phyloP scores from a whole-genome alignment of 2,888 invertebrate species.

The Mimachlamys varia region DNA sequence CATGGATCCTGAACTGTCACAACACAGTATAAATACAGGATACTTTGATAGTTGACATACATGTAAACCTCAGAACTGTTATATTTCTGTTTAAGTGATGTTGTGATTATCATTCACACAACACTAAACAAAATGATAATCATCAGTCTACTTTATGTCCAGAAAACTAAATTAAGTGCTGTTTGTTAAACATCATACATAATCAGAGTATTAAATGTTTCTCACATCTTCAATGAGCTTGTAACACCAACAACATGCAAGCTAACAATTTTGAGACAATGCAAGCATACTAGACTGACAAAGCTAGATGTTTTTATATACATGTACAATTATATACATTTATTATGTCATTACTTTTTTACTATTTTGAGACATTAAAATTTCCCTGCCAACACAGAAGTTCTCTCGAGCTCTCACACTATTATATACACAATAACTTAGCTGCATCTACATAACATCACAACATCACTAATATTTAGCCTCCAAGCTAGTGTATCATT shows the following conservation, averaged over 20 bases:
- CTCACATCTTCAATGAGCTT: background rate
- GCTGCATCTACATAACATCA: background rate
- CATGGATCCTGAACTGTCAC: no score
- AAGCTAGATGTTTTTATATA: background rate
- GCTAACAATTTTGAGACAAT: slow-evolving; percentile 4
- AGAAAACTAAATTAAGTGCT: no score
- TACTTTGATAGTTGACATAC: no score
- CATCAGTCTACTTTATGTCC: no score
- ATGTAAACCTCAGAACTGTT: no score
- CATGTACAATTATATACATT: background rate
- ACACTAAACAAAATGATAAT: no score
- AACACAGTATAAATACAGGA: no score
- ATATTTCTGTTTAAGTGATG: no score
- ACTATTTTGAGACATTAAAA: background rate
- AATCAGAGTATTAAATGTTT: no score
- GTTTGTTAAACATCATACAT: background rate
- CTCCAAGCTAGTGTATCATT: background rate
- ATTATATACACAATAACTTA: background rate
- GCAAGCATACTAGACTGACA: background rate
- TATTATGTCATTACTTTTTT: background rate
- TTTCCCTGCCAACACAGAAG: background rate
- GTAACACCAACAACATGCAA: background rate
- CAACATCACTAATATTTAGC: background rate
- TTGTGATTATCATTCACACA: no score
- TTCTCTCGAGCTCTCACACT: background rate